phyloP scores from a whole-genome alignment of 1,140 invertebrate genomes.

The Hypothenemus hampei region DNA sequence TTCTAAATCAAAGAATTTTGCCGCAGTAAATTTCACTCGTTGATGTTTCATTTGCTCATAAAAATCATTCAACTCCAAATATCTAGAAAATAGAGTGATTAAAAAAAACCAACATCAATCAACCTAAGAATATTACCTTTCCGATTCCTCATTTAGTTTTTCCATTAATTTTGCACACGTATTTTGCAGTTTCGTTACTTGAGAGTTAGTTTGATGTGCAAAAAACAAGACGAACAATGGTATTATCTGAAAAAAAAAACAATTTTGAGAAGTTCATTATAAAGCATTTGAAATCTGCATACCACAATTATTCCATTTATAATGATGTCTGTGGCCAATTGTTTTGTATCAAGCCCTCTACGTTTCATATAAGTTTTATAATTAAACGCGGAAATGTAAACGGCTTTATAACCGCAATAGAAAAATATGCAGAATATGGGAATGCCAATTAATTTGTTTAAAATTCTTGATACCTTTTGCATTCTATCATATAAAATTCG shows the following conservation, averaged over 20 bases:
- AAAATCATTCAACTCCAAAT: constrained; percentile 1
- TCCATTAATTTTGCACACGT: background rate
- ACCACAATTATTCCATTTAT: too few species aligned
- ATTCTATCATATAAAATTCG: background rate
- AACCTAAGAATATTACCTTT: background rate
- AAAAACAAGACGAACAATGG: background rate
- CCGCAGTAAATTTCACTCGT: constrained; percentile 8
- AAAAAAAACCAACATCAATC: background rate
- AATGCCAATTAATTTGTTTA: background rate
- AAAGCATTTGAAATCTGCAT: too few species aligned
- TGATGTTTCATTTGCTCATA: constrained; percentile 7
- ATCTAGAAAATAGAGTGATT: background rate
- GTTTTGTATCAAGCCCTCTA: too few species aligned
- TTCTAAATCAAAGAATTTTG: constrained; percentile 7
- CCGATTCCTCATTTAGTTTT: background rate
- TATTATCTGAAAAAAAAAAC: constrained; percentile 4
- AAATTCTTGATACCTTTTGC: background rate
- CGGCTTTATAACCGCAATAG: background rate
- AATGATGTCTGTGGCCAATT: too few species aligned
- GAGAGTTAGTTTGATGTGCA: background rate
- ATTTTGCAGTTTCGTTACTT: background rate
- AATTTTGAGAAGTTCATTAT: too few species aligned
- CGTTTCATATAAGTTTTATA: background rate
- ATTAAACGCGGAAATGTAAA: background rate
- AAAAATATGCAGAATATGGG: background rate